Evolutionary conservation across 2,113 vertebrate species (phyloP), one percentile per base, ranked within the genome.

Genomic region (Eubucco bourcierii): DNA sequence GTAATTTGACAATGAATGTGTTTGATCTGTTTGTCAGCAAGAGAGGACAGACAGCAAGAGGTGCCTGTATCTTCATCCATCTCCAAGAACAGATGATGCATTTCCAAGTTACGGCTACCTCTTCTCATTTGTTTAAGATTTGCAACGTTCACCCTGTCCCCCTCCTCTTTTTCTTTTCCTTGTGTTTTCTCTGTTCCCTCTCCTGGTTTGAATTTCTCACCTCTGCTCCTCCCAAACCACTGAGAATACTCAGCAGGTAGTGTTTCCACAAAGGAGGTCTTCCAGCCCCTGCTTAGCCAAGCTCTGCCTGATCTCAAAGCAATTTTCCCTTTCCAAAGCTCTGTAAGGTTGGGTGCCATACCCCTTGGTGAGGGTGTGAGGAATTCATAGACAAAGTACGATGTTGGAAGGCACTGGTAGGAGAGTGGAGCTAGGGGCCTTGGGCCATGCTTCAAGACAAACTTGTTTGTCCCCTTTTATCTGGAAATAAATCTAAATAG

Each of bases 181-280:
- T 39, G 7, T 18, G 13, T 90, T 82, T 55, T 81, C 72, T 79
- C 87, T 44, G 11, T 64, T 85, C 72, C 31, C 46, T 76, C 87
- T 95, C 83, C 88, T 92, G 44, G 12, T 72, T 86, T 84, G 63
- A 68, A 80, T 93, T 92, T 72, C 86, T 93, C 74, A 92, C 95
- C 92, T 93, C 95, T 72, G 83, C 86, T 79, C 90, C 96, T 94
- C 95, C 94, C 91, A 96, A 87, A 80, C 81, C 90, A 18, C 79
- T 80, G 89, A 78, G 90, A 94, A 76, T 76, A 73, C 71, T 84
- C 81, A 47, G 75, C 88, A 93, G 84, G 24, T 84, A 73, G 58
- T 7, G 33, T 88, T 96, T 94, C 88, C 87, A 88, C 86, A 67
- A 75, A 56, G n/a, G 12, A 24, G 90, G 86, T 59, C 59, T 91